phyloP scores from a whole-genome alignment of 2,797 vertebrate species.

The Enteromius argenteus region DNA sequence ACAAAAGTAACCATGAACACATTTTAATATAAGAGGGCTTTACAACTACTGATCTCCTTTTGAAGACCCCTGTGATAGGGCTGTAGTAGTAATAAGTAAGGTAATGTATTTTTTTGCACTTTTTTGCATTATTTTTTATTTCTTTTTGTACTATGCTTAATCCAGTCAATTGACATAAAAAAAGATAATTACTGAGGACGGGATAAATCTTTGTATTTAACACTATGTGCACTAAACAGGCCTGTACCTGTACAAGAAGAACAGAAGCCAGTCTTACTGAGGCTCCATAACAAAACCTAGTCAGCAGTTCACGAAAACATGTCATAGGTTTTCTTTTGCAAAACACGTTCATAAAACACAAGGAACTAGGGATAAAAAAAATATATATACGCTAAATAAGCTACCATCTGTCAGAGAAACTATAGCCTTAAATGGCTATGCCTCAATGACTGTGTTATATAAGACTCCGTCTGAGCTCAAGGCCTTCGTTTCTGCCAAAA shows the following conservation, averaged over 20 bases:
- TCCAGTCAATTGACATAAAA: neutral
- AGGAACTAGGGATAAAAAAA: conserved; percentile 29
- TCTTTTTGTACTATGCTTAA: neutral
- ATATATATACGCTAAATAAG: conserved; percentile 60
- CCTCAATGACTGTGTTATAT: conserved; percentile 66
- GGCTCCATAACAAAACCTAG: conserved; percentile 13
- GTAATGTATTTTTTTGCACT: neutral
- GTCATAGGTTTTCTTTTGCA: neutral
- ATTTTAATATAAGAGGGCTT: neutral
- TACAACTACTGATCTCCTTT: neutral
- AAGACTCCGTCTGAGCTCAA: conserved; percentile 65
- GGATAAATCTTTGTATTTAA: neutral
- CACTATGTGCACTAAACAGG: neutral
- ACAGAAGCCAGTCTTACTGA: conserved; percentile 2
- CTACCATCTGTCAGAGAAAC: conserved; percentile 65
- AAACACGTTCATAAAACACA: conserved; percentile 28
- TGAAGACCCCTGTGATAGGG: neutral
- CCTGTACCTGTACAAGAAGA: neutral
- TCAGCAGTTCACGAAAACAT: neutral
- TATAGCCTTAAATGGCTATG: conserved; percentile 55
- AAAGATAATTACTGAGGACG: conserved; percentile 6
- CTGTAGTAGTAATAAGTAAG: neutral
- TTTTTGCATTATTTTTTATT: neutral
- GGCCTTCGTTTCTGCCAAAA: conserved; percentile 59
- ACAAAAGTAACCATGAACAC: conserved; percentile 21